phyloP scores from a whole-genome alignment of 2,888 invertebrate species.

The Girardia tigrina region DNA sequence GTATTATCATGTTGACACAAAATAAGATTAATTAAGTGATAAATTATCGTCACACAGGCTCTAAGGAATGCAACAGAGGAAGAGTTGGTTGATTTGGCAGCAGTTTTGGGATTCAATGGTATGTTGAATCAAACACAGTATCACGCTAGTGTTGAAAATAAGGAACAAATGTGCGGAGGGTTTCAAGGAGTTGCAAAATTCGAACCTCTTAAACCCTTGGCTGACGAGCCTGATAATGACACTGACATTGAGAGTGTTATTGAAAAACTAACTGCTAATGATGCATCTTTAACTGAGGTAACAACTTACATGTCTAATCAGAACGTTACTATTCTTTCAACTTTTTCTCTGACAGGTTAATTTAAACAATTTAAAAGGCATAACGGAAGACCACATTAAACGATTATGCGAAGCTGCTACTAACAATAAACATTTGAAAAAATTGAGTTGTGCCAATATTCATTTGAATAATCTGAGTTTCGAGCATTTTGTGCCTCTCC shows the following conservation, averaged over 20 bases:
- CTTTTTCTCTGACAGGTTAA: constrained; percentile 56
- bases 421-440: constrained; percentile 28
- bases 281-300: constrained; percentile 50
- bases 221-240: constrained; percentile 85
- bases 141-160: constrained; percentile 34
- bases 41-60: too few relatives aligned
- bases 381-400: constrained; percentile 35
- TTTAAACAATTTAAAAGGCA: constrained; percentile 96
- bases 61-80: constrained; percentile 54
- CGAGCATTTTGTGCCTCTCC: constrained; percentile 64
- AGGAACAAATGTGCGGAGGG: constrained; percentile 28
- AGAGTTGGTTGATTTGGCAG: constrained; percentile 93
- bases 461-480: constrained; percentile 33
- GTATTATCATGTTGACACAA: too few relatives aligned
- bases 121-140: constrained; percentile 87
- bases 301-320: neutral
- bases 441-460: constrained; percentile 24
- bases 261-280: constrained; percentile 66
- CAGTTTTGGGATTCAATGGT: constrained; percentile 95
- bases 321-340: neutral
- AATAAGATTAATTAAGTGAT: too few relatives aligned
- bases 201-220: constrained; percentile 73
- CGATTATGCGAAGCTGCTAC: constrained; percentile 32
- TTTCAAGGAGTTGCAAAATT: constrained; percentile 71
- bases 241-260: constrained; percentile 71